These are phyloP conservation scores for Caenorhabditis brenneri DNA, from an alignment of 1,140 invertebrate species.

Conservation along the genomic window DNA sequence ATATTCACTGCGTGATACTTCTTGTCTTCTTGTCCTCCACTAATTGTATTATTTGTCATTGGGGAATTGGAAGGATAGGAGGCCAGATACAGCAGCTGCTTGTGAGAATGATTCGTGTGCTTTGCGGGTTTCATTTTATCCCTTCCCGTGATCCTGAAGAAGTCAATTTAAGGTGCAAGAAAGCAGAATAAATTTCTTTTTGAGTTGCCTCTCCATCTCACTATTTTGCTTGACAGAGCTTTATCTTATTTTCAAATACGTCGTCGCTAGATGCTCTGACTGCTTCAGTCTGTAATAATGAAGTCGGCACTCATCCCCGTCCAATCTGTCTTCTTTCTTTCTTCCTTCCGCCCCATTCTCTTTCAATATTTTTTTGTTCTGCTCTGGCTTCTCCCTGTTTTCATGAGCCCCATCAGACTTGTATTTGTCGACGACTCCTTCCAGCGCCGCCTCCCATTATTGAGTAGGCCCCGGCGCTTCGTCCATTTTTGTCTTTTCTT, in stretches of 20 bases:
- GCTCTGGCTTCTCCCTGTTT: constrained; percentile 32
- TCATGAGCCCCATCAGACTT: constrained; percentile 41
- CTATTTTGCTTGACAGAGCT: not conserved
- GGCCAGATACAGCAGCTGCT: constrained; percentile 35
- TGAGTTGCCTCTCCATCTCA: not conserved
- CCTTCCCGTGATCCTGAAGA: not conserved
- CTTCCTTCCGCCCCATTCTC: constrained; percentile 35
- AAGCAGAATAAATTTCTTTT: constrained; percentile 37
- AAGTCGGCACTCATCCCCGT: constrained; percentile 35
- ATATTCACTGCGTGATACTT: constrained; percentile 42
- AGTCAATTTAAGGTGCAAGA: constrained; percentile 21
- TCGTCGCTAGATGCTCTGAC: not conserved
- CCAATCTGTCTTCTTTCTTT: constrained; percentile 34
- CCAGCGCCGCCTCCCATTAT: constrained; percentile 22
- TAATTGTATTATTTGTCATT: constrained; percentile 39
- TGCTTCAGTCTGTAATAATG: constrained; percentile 38
- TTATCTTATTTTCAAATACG: constrained; percentile 19
- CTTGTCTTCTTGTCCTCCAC: constrained; percentile 18
- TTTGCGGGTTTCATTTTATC: not conserved
- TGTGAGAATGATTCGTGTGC: not conserved
- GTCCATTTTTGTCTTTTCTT: constrained; percentile 21
- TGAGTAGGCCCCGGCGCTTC: constrained; percentile 34
- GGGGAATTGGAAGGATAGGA: constrained; percentile 18
- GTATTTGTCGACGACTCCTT: constrained; percentile 42
- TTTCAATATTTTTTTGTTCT: constrained; percentile 36